Evolutionary conservation across 2,888 invertebrate species (phyloP), one percentile per base, ranked within the genome.

Genomic region (Ectobius pallidus): DNA sequence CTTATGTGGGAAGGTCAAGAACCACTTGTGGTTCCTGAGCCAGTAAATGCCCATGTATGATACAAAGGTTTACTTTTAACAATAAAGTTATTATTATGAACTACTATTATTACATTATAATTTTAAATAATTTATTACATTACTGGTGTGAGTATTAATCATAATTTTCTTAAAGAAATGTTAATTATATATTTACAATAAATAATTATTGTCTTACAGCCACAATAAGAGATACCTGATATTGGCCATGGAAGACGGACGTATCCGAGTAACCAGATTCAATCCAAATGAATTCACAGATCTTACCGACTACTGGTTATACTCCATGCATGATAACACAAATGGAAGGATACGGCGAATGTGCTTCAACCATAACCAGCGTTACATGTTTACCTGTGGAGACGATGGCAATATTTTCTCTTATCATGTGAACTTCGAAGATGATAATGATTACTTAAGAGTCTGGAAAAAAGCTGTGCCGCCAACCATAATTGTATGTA

Each of bases 331-430:
- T 79, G 92, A 94, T 80, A 87, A 87, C 58, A 86, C 87, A 72
- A 90, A 90, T 32, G 94, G 94, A 7, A 84, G 84, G 16, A 86
- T 94, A 34, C 87, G 89, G 0, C 85, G 85, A 72, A 83, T 94
- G 70, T 85, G 87, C 72, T 86, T 90, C 75, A 91, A 89, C 78
- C 83, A 83, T 70, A 89, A 92, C 81, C 79, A 80, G 0, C 78
- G 80, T 30, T 81, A 80, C 75, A 75, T 92, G 7, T 87, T 89
- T 72, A 86, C 90, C 0, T 87, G 90, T 78, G 94, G 94, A 0
- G 79, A 85, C 20, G 94, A 94, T 81, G 93, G 93, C 3, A 93
- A 94, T 79, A 85, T 94, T 68, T 94, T 95, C 80, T 87, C 90
- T 0, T 94, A 88, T 78, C 78, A 80, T 0, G 88, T 90, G 78